phyloP scores from a whole-genome alignment of 1,140 invertebrate genomes.

The Formica exsecta region DNA sequence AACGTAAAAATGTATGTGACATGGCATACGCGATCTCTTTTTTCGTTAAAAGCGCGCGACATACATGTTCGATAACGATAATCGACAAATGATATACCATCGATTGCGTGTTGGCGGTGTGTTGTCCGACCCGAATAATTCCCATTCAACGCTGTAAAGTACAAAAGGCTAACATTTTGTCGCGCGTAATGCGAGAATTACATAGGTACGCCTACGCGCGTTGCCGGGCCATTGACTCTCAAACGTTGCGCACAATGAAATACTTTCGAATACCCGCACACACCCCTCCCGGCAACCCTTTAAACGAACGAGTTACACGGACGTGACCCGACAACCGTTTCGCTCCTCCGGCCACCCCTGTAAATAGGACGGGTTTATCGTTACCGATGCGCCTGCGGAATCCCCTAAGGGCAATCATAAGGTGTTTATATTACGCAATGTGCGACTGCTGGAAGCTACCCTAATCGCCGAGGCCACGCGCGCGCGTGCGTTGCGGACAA shows the following conservation, averaged over 20 bases:
- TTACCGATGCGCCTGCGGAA: constrained; percentile 46
- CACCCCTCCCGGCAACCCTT: constrained; percentile 21
- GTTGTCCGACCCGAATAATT: constrained; percentile 32
- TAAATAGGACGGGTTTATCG: constrained; percentile 70
- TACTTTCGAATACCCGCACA: constrained; percentile 27
- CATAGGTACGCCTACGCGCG: no score
- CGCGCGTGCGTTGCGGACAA: not conserved
- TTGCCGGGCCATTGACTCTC: constrained; percentile 56
- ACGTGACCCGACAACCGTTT: constrained; percentile 26
- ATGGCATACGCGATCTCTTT: not conserved
- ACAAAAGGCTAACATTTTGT: constrained; percentile 55
- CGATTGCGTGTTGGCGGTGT: not conserved
- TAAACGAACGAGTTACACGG: constrained; percentile 38
- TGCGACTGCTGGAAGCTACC: constrained; percentile 29
- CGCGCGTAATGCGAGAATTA: constrained; percentile 38
- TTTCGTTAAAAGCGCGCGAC: not conserved
- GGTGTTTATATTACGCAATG: constrained; percentile 72
- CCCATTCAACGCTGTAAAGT: constrained; percentile 27
- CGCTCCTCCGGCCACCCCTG: not conserved
- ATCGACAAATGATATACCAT: constrained; percentile 5
- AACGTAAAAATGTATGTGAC: not conserved
- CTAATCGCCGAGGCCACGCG: constrained; percentile 57
- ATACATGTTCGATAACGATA: not conserved
- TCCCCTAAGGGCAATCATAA: constrained; percentile 75
- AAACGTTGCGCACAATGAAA: constrained; percentile 59